phyloP scores from a whole-genome alignment of 2,113 vertebrate genomes.

The Litocranius walleri region DNA sequence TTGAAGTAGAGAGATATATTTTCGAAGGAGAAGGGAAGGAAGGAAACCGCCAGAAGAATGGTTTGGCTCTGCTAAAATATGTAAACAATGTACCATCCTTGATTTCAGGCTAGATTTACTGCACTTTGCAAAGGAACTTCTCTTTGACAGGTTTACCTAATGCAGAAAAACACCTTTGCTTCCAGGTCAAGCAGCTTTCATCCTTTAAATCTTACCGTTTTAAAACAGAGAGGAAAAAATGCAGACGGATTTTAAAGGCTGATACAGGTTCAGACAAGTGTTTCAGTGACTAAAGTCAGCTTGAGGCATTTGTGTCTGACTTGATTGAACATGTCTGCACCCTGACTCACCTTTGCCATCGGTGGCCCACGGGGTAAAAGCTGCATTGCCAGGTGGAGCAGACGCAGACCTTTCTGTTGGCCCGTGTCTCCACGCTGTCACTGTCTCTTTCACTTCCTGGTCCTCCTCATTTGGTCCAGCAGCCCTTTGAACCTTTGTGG shows the following conservation, averaged over 20 bases:
- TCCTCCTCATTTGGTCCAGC: background rate
- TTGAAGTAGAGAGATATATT: background rate
- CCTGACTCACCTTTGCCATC: background rate
- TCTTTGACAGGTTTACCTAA: background rate
- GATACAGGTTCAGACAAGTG: background rate
- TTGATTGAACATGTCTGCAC: background rate
- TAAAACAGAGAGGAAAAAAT: background rate
- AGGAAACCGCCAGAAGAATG: background rate
- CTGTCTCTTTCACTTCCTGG: background rate
- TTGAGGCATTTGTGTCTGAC: background rate
- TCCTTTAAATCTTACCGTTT: background rate
- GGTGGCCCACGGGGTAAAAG: fast-evolving
- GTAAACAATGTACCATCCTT: background rate
- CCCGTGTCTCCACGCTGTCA: fast-evolving
- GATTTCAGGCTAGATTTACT: slow-evolving; percentile 36
- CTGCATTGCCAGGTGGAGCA: background rate
- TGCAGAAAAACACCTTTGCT: slow-evolving; percentile 53
- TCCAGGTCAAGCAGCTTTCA: slow-evolving; percentile 50
- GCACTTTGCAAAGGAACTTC: background rate
- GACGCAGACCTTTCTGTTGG: background rate
- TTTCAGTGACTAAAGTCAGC: background rate
- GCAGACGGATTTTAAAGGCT: background rate
- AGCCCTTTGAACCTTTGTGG: background rate
- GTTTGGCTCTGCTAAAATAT: background rate
- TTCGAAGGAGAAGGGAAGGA: background rate